Evolutionary conservation across 2,113 vertebrate species (phyloP).

Genomic region (Anolis carolinensis): DNA sequence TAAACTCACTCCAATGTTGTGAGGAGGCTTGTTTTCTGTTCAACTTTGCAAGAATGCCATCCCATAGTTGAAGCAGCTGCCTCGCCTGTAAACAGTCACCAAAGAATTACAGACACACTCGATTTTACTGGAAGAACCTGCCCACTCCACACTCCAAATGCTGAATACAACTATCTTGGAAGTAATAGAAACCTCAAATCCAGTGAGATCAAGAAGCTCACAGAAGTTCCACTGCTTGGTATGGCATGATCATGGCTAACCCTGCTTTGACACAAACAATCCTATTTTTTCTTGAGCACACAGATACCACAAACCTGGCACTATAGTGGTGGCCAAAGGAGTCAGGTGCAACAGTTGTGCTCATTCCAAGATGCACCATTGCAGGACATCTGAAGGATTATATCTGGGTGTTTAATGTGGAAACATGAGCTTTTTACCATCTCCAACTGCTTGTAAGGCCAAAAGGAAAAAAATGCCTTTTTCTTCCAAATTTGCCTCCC

Average conservation of each 20-base stretch:
- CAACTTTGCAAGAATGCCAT: slow-evolving; percentile 22
- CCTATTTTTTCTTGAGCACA: not conserved
- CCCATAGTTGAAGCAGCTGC: not conserved
- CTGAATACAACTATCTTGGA: no score
- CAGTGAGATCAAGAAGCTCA: no score
- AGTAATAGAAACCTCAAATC: no score
- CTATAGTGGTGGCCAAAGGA: not conserved
- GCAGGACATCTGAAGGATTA: not conserved
- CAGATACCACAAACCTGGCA: not conserved
- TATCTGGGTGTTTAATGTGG: not conserved
- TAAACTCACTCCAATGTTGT: slow-evolving; percentile 6
- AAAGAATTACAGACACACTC: not conserved
- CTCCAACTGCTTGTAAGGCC: not conserved
- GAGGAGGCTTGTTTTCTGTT: not conserved
- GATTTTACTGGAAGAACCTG: not conserved
- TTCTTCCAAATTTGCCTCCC: not conserved
- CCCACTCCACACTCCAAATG: no score
- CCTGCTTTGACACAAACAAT: no score
- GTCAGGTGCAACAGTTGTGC: no score
- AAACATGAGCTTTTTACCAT: slow-evolving; percentile 17
- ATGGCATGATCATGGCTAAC: no score
- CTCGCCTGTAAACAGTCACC: not conserved
- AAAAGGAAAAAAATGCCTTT: not conserved
- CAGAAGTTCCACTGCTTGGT: no score
- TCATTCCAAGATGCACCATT: not conserved